phyloP scores from a whole-genome alignment of 2,888 invertebrate genomes.

The Erpobdella octoculata region DNA sequence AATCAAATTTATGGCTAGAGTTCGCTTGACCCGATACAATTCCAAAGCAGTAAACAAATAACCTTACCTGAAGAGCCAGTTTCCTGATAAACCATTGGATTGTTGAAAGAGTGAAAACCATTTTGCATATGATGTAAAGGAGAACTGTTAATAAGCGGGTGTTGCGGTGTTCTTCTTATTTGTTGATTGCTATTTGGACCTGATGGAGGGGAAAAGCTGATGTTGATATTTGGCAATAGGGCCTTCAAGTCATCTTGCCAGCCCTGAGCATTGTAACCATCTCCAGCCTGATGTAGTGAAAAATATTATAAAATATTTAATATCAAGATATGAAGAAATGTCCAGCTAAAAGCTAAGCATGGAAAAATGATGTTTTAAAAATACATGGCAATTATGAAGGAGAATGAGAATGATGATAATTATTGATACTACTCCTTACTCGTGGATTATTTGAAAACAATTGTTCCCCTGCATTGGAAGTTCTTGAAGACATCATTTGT shows the following conservation, averaged over 20 bases:
- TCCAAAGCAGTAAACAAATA: background rate
- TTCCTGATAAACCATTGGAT: background rate
- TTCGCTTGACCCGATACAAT: background rate
- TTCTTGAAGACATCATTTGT: background rate
- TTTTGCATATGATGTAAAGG: background rate
- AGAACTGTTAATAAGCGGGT: background rate
- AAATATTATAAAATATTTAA: background rate
- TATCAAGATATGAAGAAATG: background rate
- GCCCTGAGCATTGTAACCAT: constrained; percentile 52
- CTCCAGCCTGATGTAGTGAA: background rate
- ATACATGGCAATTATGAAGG: no score
- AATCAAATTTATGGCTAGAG: background rate
- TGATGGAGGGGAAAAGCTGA: constrained; percentile 46
- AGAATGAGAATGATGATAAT: background rate
- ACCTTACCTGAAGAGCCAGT: background rate
- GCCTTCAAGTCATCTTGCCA: constrained; percentile 55
- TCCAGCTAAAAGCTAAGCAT: background rate
- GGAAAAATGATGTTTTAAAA: background rate
- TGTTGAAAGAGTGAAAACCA: background rate
- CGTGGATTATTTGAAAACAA: background rate
- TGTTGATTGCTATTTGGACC: background rate
- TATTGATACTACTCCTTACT: background rate
- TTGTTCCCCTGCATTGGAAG: background rate
- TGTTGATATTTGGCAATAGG: constrained; percentile 54
- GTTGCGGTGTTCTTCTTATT: background rate